phyloP scores from a whole-genome alignment of 2,888 invertebrate species.

The Sarcophaga carnaria region DNA sequence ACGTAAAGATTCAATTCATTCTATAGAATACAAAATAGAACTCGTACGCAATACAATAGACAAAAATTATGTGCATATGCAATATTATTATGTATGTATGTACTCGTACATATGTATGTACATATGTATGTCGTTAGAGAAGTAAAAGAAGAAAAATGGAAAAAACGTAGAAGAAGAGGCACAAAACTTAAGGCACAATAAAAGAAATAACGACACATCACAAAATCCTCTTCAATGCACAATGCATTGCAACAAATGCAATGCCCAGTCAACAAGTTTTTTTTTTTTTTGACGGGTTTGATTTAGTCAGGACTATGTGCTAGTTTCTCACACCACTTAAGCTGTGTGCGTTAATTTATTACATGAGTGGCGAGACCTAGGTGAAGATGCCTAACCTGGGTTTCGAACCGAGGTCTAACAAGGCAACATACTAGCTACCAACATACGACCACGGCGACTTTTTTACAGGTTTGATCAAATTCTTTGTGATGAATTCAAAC shows the following conservation, averaged over 20 bases:
- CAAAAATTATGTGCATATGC: background rate
- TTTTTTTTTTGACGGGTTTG: too few relatives aligned
- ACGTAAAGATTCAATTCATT: constrained; percentile 60
- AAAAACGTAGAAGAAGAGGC: background rate
- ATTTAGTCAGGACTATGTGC: too few relatives aligned
- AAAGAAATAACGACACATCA: background rate
- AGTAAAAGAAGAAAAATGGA: constrained; percentile 7
- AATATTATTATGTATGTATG: background rate
- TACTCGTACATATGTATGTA: background rate
- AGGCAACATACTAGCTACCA: too few relatives aligned
- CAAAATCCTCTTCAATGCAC: background rate
- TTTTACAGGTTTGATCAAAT: too few relatives aligned
- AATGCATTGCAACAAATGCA: background rate
- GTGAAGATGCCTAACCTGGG: too few relatives aligned
- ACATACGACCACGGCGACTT: too few relatives aligned
- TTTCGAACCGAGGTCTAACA: too few relatives aligned
- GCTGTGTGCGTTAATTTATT: too few relatives aligned
- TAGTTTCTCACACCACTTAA: too few relatives aligned
- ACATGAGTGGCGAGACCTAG: too few relatives aligned
- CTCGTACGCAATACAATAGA: constrained; percentile 41
- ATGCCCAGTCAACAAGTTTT: too few relatives aligned
- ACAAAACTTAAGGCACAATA: background rate
- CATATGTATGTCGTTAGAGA: background rate
- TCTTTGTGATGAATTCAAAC: too few relatives aligned
- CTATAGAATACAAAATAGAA: constrained; percentile 61